Evolutionary conservation across 1,140 invertebrate species (phyloP).

Genomic region (Drosophila gunungcola): DNA sequence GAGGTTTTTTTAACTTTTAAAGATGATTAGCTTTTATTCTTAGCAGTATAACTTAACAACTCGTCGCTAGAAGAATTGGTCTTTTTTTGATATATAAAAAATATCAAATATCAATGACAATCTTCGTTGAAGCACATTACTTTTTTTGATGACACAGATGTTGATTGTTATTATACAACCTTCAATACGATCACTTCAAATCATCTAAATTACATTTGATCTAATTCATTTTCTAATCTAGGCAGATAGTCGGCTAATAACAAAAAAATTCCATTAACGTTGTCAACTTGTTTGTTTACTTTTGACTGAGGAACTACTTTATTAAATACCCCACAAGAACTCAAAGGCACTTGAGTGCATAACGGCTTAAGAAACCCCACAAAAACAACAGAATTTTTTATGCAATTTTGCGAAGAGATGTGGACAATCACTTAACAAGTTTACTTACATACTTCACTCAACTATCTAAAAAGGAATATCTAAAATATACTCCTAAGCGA

Average conservation of each 20-base stretch:
- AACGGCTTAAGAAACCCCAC: conserved; percentile 24
- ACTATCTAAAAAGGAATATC: conserved; percentile 16
- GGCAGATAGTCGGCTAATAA: conserved; percentile 2
- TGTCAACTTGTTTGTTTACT: conserved; percentile 58
- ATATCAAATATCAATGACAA: too few relatives aligned
- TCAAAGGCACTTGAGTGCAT: conserved; percentile 12
- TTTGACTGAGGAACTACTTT: conserved; percentile 34
- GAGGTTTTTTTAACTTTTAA: too few relatives aligned
- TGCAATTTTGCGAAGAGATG: conserved; percentile 24
- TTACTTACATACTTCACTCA: conserved; percentile 45
- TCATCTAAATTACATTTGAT: conserved; percentile 11
- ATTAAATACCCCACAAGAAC: conserved; percentile 16
- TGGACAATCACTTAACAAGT: conserved; percentile 31
- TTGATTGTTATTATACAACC: conserved; percentile 2
- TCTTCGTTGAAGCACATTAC: neutral
- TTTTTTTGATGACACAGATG: neutral
- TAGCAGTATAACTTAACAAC: too few relatives aligned
- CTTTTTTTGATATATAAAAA: too few relatives aligned
- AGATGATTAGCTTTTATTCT: too few relatives aligned
- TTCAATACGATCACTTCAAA: conserved; percentile 1
- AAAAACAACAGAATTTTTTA: conserved; percentile 41
- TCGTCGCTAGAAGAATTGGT: too few relatives aligned
- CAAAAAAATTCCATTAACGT: conserved; percentile 52
- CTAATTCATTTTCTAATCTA: conserved; percentile 16
- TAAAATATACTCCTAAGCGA: conserved; percentile 10